A percentile compares a stretch with the other conserved stretches of the same genome.
phyloP scores from a whole-genome alignment of 2,797 vertebrate species.

The Lutra lutra region DNA sequence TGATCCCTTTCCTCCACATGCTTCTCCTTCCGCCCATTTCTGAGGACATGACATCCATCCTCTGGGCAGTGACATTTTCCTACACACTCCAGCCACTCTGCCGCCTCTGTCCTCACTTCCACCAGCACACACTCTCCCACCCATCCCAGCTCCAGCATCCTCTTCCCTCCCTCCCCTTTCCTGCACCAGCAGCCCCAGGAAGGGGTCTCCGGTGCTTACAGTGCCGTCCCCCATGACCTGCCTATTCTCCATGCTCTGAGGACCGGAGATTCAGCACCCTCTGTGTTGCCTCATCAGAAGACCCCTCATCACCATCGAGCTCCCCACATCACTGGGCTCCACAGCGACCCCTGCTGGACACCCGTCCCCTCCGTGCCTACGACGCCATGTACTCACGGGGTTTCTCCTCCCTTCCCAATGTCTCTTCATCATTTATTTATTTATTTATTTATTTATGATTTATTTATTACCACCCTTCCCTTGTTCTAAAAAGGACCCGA shows the following conservation, averaged over 20 bases:
- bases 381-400: neutral
- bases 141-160: neutral
- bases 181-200: neutral
- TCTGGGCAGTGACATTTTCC: neutral
- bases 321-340: neutral
- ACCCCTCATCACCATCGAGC: neutral
- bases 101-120: neutral
- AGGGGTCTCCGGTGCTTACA: neutral
- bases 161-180: neutral
- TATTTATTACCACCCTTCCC: conserved; percentile 70
- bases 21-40: neutral
- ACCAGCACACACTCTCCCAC: rapidly evolving
- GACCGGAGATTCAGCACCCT: neutral
- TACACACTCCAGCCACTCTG: neutral
- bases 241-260: rapidly evolving
- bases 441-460: conserved; percentile 38
- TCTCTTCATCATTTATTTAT: neutral
- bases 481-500: neutral
- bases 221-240: neutral
- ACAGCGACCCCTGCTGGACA: neutral
- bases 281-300: rapidly evolving
- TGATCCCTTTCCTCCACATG: neutral
- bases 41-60: neutral
- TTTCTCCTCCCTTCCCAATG: neutral
- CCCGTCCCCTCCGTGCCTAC: neutral